Evolutionary conservation across 2,797 vertebrate genomes (phyloP), one percentile per base, ranked within the genome.

Genomic region (Streptopelia turtur): DNA sequence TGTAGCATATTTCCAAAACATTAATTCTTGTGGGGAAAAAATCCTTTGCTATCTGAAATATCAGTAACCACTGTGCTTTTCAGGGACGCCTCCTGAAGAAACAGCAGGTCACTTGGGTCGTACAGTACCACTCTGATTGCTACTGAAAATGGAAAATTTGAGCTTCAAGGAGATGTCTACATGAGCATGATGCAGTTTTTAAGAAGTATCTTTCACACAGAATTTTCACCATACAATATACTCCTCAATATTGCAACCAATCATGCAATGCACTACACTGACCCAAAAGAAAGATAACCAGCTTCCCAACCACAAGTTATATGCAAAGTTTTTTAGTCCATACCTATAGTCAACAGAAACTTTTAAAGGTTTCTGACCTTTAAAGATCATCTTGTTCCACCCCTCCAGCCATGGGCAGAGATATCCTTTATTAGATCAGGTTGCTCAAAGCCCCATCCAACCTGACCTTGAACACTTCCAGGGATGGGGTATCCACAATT

Each of bases 401-500:
- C 1, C 3, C 13, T 14, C 64, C 4, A 2, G 14, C 33, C 33
- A n/a, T 6, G 8, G 16, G 25, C 20, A 43, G 39, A 27, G 16
- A 65, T 9, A 79, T 11, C 75, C 28, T 53, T 5, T 39, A 35
- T 37, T 14, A 33, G 31, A 55, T 5, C 35, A 53, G 18, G 23
- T n/a, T 41, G 35, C 23, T 41, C 47, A 77, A 76, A 52, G 28
- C 23, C 35, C 13, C 8, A 3, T 52, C 30, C 35, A 27, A n/a
- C 24, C 13, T 52, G 74, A 21, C 47, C 13, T 28, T 77, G 10
- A 52, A 63, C 10, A 52, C 17, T n/a, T 21, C 47, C 23, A 77
- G 5, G 5, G 56, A 24, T 7, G 8, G 30, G 59, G 47, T 35
- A 61, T 50, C 35, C 35, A 41, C 35, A 39, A 9, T 35, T n/a